Conservation (phyloP, 2,888 invertebrate genomes). For the Volucella inflata region DNA sequence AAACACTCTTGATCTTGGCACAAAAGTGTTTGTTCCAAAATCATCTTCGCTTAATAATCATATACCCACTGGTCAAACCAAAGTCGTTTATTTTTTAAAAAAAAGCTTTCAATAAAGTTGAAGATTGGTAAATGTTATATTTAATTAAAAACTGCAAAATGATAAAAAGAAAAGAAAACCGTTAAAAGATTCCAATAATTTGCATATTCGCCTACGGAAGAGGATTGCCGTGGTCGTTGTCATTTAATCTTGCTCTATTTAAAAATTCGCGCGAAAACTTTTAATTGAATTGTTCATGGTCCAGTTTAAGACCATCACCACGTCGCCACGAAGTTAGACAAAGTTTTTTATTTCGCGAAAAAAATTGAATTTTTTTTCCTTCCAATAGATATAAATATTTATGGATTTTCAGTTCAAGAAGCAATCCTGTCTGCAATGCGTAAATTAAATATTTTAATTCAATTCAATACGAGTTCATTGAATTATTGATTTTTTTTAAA, state of each 20-base stretch:
- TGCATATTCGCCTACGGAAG: conserved; percentile 50
- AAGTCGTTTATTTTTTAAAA: too few relatives aligned
- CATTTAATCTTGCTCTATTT: conserved; percentile 52
- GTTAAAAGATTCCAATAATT: conserved; percentile 59
- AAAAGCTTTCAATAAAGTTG: conserved; percentile 48
- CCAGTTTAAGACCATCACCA: conserved; percentile 35
- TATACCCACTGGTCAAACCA: too few relatives aligned
- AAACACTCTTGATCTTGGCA: too few relatives aligned
- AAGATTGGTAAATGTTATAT: conserved; percentile 32
- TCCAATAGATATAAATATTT: conserved; percentile 17
- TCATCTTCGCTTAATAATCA: too few relatives aligned
- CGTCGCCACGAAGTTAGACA: conserved; percentile 23
- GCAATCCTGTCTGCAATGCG: conserved; percentile 4
- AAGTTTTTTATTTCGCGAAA: conserved; percentile 22
- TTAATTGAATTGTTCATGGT: conserved; percentile 65
- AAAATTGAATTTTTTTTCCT: not conserved
- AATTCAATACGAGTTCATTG: not conserved
- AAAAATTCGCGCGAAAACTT: conserved; percentile 62
- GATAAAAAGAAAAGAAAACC: conserved; percentile 32
- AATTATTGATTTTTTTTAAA: not conserved
- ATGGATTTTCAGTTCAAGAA: conserved; percentile 2
- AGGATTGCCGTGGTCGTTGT: conserved; percentile 28
- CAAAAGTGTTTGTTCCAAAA: too few relatives aligned
- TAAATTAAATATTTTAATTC: not conserved
- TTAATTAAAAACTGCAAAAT: conserved; percentile 60